These are phyloP conservation scores for Hyaena hyaena DNA, from an alignment of 2,113 vertebrate genomes.

Conservation along the genomic window DNA sequence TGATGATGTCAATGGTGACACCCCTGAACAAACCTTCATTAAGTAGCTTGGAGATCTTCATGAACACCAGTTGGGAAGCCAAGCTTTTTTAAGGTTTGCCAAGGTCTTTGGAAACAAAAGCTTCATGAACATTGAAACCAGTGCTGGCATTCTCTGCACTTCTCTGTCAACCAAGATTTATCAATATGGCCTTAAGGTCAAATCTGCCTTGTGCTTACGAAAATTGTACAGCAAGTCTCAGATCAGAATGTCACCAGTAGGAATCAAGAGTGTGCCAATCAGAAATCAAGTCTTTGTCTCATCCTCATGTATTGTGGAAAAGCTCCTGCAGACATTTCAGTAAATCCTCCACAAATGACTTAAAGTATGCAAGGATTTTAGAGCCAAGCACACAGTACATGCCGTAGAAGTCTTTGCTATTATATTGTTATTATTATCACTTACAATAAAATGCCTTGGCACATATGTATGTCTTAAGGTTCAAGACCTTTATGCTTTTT, in stretches of 20 bases:
- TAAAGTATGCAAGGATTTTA: not conserved
- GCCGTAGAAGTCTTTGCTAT: not conserved
- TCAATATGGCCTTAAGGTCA: not conserved
- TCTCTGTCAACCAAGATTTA: not conserved
- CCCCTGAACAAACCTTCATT: constrained; percentile 12
- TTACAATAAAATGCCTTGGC: not conserved
- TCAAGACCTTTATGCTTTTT: not conserved
- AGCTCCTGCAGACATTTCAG: not conserved
- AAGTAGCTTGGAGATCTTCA: constrained; percentile 50
- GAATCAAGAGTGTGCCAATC: not conserved
- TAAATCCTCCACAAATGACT: not conserved
- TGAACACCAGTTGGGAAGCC: not conserved
- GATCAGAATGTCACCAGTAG: not conserved
- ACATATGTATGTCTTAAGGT: not conserved
- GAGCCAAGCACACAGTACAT: not conserved
- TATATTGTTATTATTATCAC: not conserved
- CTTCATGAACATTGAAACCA: not conserved
- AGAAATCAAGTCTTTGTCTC: not conserved
- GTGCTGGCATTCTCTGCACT: not conserved
- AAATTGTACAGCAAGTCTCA: not conserved
- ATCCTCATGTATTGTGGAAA: not conserved
- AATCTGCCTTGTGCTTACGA: not conserved
- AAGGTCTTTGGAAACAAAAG: not conserved
- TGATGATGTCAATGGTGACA: constrained; percentile 60
- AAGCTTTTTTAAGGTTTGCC: not conserved